A percentile compares a stretch with the other conserved stretches of the same genome.
phyloP scores from a whole-genome alignment of 1,140 invertebrate genomes.

The Hylaeus volcanicus region DNA sequence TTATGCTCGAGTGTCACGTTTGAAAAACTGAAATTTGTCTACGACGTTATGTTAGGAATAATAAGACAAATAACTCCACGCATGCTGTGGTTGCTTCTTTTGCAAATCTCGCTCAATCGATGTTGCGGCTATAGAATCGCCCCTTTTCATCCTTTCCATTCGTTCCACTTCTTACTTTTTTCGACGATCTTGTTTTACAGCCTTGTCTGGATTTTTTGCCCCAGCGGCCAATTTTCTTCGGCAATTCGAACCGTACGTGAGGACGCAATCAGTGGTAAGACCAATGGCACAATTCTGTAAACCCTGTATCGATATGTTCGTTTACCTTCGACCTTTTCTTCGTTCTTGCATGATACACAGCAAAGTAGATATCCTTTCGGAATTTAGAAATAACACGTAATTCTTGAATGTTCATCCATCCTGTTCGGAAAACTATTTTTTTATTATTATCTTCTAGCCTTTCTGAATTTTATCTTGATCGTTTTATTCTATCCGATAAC shows the following conservation, averaged over 20 bases:
- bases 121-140: slow-evolving; percentile 21
- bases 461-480: too few species aligned
- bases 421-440: too few species aligned
- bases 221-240: slow-evolving; percentile 33
- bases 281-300: slow-evolving; percentile 20
- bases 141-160: slow-evolving; percentile 36
- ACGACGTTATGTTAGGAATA: not conserved
- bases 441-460: too few species aligned
- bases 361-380: too few species aligned
- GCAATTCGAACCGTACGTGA: slow-evolving; percentile 44
- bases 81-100: slow-evolving; percentile 45
- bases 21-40: not conserved
- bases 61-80: slow-evolving; percentile 26
- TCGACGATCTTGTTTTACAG: slow-evolving; percentile 25
- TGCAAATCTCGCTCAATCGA: slow-evolving; percentile 34
- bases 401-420: too few species aligned
- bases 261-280: slow-evolving; percentile 42
- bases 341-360: not conserved
- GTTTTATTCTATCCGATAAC: too few species aligned
- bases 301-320: slow-evolving; percentile 5
- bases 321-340: not conserved
- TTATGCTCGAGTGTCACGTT: too few species aligned
- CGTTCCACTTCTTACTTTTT: slow-evolving; percentile 17
- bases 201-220: slow-evolving; percentile 44
- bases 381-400: too few species aligned